Conservation (phyloP, 1,140 invertebrate genomes). For the Bombus cullumanus region DNA sequence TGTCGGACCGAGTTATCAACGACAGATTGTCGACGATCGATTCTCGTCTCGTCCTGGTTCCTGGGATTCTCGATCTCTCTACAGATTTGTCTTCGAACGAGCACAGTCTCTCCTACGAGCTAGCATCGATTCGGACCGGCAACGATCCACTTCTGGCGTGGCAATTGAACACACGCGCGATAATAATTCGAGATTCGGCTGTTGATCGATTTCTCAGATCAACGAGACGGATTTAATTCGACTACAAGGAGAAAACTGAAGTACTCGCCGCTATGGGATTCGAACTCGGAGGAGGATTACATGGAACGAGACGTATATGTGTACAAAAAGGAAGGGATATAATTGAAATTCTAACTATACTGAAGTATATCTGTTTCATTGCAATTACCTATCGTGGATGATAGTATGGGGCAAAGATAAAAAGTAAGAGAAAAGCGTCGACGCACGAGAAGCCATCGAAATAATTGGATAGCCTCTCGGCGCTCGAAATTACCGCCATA, state of each 20-base stretch:
- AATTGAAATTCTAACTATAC: background rate
- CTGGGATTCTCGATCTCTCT: background rate
- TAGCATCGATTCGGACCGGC: too few relatives aligned
- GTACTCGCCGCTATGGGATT: background rate
- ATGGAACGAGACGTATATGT: background rate
- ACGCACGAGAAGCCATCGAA: background rate
- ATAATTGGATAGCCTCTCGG: background rate
- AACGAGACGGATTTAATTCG: background rate
- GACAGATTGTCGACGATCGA: conserved; percentile 17
- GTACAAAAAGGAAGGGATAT: background rate
- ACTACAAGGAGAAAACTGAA: background rate
- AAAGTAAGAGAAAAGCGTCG: background rate
- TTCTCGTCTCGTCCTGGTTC: background rate
- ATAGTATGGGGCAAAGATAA: background rate
- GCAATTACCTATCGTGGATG: background rate
- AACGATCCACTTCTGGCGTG: background rate
- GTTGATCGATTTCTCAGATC: too few relatives aligned
- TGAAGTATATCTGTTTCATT: background rate
- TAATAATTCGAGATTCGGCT: background rate
- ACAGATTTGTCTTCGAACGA: background rate
- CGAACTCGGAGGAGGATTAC: background rate
- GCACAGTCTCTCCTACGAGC: too few relatives aligned
- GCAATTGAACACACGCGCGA: background rate
- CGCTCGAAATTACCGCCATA: background rate
- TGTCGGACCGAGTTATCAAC: background rate